Evolutionary conservation across 2,113 vertebrate genomes (phyloP).

Genomic region (Cottus gobio): DNA sequence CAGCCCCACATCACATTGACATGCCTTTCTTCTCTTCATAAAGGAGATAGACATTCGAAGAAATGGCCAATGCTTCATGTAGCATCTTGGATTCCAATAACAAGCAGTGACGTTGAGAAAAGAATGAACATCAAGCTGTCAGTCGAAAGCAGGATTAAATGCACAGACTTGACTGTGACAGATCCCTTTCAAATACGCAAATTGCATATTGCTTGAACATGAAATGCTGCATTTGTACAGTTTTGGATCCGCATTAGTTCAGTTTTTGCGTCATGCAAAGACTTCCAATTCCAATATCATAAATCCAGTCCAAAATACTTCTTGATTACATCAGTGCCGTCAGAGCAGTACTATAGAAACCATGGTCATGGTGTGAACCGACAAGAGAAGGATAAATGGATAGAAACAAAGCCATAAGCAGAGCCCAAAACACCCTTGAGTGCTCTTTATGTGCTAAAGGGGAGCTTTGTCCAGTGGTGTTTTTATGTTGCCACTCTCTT

Average conservation of each 20-base stretch:
- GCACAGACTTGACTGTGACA: conserved; percentile 6
- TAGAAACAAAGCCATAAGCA: conserved; percentile 30
- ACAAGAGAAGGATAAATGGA: conserved; percentile 39
- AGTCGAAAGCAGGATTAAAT: conserved; percentile 44
- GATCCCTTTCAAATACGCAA: conserved; percentile 13
- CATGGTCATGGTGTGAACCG: conserved; percentile 21
- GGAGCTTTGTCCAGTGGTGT: conserved; percentile 8
- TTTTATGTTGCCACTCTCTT: conserved; percentile 1
- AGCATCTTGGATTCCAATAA: conserved; percentile 20
- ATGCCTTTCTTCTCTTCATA: conserved; percentile 55
- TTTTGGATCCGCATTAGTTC: conserved; percentile 30
- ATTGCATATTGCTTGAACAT: conserved; percentile 24
- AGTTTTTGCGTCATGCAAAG: conserved; percentile 22
- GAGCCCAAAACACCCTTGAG: not conserved
- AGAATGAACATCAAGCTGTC: conserved; percentile 25
- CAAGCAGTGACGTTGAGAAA: conserved; percentile 23
- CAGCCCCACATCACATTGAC: conserved; percentile 79
- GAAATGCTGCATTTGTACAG: conserved; percentile 24
- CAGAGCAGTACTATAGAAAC: conserved; percentile 44
- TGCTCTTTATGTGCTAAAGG: conserved; percentile 21
- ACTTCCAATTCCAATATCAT: conserved; percentile 13
- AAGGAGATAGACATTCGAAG: conserved; percentile 41
- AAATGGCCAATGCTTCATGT: conserved; percentile 27
- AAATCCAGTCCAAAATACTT: conserved; percentile 44
- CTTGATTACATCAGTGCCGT: conserved; percentile 49